Evolutionary conservation across 2,113 vertebrate species (phyloP), one percentile per base, ranked within the genome.

Genomic region (Proteles cristata): DNA sequence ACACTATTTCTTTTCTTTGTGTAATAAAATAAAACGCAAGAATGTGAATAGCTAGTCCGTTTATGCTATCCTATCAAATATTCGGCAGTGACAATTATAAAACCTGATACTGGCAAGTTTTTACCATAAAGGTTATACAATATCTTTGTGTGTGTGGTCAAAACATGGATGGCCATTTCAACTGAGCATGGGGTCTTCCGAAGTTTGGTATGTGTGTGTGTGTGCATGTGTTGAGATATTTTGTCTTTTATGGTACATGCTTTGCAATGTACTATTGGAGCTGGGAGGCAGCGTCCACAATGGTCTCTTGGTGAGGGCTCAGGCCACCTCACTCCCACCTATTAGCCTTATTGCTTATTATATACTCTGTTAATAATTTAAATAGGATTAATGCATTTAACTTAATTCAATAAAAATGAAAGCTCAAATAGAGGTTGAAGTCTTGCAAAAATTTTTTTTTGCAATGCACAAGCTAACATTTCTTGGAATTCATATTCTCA

Each of bases 371-470:
- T 50, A 79, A 79, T 79, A 79, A 33, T 50, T 48, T 16, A 77
- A 77, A 48, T 33, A 76, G 4, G 93, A 80, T 28, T 5, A 88
- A 48, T 74, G 2, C 4, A 55, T 87, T 90, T 76, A 80, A 79
- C 84, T 94, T 91, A 73, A 86, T 39, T 82, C 86, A 94, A 66
- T 95, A 85, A 82, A 88, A 97, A 68, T 65, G 14, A 33, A 66
- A 55, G 19, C 33, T 84, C 11, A 92, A 83, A 12, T 50, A 74
- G 1, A 66, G 6, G 3, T 5, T 94, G 48, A 83, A 48, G 48
- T 2, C 33, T 92, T 91, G 26, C 8, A 7, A 6, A 39, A 6
- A 39, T 50, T 88, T 73, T 45, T 69, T 15, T 69, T 15, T 6
- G 55, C n/a, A 74, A 35, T 73, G 81, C 7, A 53, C 4, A 66